Evolutionary conservation across 2,888 invertebrate genomes (phyloP), one percentile per base, ranked within the genome.

Genomic region (Deilephila elpenor): DNA sequence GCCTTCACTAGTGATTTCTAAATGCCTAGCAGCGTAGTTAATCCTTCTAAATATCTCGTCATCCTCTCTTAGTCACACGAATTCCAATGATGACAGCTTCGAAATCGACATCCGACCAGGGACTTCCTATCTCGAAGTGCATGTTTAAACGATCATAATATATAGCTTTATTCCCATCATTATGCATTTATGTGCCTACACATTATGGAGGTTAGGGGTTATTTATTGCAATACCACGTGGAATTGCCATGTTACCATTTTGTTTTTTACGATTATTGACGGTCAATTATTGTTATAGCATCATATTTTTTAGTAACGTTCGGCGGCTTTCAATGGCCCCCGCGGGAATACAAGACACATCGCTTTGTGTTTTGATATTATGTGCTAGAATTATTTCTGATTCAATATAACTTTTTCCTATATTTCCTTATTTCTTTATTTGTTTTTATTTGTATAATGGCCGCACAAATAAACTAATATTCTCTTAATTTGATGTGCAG

Each of bases 171-270:
- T 17, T 25, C 20, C 61, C 29, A 61, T 61, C 60, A 71, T 29
- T 53, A 51, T 62, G 62, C 67, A 71, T 67, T 64, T 70, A 61
- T 20, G 61, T 44, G 64, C 67, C 51, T 59, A 44, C 37, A 44
- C 64, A 72, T 74, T 71, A 74, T 74, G 62, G 74, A 20, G 64
- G 59, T 64, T 25, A n/a, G 70, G 60, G 62, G 71, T 34, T 59
- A 64, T 72, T 64, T 61, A 61, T 64, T 56, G 29, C 64, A 59
- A 37, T 72, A 67, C 59, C 34, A 37, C 37, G 51, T 51, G 44
- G 67, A 72, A 72, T 72, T 72, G 72, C 72, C 64, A n/a, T 67
- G 59, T 59, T 64, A 72, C 62, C 56, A 64, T 72, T 64, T 59
- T 72, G 59, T 67, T 72, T 67, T 64, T 59, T 67, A 72, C 56